Evolutionary conservation across 2,113 vertebrate species (phyloP).

Genomic region (Lamprotornis superbus): DNA sequence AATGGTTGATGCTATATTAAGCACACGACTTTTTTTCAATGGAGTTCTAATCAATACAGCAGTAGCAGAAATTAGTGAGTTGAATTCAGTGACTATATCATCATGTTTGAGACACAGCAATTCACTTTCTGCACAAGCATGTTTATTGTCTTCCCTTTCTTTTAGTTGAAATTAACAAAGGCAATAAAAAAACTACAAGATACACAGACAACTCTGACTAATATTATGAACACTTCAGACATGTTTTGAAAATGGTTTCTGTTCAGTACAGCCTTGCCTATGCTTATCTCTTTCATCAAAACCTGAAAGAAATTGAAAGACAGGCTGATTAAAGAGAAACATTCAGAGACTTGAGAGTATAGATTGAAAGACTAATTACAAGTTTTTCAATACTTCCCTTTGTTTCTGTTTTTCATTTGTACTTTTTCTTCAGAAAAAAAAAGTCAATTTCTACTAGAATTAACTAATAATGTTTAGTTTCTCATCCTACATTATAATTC

Average conservation of each 20-base stretch:
- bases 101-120: background rate
- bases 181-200: background rate
- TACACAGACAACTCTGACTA: background rate
- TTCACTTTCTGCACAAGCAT: background rate
- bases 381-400: conserved; percentile 2
- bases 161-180: background rate
- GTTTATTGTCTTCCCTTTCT: background rate
- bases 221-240: background rate
- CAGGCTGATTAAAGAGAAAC: conserved; percentile 33
- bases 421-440: background rate
- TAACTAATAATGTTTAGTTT: background rate
- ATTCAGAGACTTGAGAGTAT: background rate
- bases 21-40: background rate
- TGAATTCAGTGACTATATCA: background rate
- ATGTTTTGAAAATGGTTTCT: conserved; percentile 8
- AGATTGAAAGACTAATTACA: conserved; percentile 43
- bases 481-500: background rate
- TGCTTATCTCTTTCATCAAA: conserved; percentile 21
- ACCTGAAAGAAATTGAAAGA: conserved; percentile 39
- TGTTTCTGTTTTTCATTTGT: conserved; percentile 21
- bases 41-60: background rate
- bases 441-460: background rate
- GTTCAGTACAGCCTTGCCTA: background rate
- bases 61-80: background rate
- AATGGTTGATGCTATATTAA: background rate